Evolutionary conservation across 2,113 vertebrate genomes (phyloP), one percentile per base, ranked within the genome.

Genomic region (Gopherus flavomarginatus): DNA sequence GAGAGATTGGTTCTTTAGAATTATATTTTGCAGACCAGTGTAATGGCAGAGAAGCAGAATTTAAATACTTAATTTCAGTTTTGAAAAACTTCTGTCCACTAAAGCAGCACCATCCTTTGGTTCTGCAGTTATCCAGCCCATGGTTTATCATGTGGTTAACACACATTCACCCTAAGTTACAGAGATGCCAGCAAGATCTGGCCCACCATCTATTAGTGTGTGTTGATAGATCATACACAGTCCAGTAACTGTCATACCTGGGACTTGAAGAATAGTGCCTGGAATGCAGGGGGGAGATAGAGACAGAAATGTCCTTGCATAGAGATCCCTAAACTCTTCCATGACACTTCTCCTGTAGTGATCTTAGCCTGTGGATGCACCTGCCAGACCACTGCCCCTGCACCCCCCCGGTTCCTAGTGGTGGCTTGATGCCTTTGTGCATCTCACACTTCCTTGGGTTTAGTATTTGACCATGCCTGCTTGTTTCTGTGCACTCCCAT

Each of bases 391-490:
- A 50, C 79, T 75, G 27, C 78, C 83, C 50, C 42, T 82, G 13
- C 16, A 19, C 75, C 80, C 82, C 3, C 42, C 11, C 69, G 22
- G 69, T 86, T 44, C n/a, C 84, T n/a, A 86, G 35, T 44, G 78
- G 83, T 2, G 3, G 49, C 81, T 91, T 79, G 29, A 26, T 3
- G 8, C 31, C 91, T 86, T 11, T 42, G n/a, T 6, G 89, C 75
- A 16, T 79, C 93, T 94, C 94, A 95, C 93, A 90, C 94, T 94
- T 65, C 92, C 47, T 88, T 88, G 87, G 87, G 5, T 38, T 78
- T 85, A 53, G 89, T 93, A 86, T 87, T 85, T 11, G 72, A 88
- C 80, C 0, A 1, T 49, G 56, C 82, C 1, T 0, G 9, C 9
- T 29, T 75, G 89, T 77, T 96, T 94, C 80, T 93, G 89, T 81